Conservation (phyloP, 2,888 invertebrate species). For the Synanthedon tipuliformis region DNA sequence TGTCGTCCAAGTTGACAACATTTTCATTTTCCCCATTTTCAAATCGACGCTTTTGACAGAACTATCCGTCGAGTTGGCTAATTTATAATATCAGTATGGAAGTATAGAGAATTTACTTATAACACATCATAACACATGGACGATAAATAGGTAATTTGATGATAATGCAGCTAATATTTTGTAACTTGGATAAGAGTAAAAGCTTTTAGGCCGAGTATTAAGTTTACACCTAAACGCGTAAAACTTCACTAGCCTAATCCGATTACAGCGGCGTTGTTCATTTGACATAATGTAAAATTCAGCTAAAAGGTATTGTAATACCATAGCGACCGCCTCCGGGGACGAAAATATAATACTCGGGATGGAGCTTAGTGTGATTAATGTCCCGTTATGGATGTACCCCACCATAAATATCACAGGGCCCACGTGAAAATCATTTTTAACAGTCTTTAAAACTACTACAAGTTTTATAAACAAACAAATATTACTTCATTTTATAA, state of each 20-base stretch:
- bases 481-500: too few relatives aligned
- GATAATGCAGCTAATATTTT: too few relatives aligned
- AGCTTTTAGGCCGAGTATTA: slow-evolving; percentile 1
- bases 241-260: background rate
- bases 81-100: too few relatives aligned
- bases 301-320: background rate
- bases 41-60: too few relatives aligned
- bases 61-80: too few relatives aligned
- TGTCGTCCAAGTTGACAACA: too few relatives aligned
- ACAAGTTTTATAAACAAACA: too few relatives aligned
- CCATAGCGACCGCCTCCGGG: slow-evolving; percentile 5
- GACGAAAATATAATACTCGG: slow-evolving; percentile 10
- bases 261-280: slow-evolving; percentile 7
- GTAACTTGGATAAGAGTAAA: slow-evolving; percentile 8
- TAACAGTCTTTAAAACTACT: too few relatives aligned
- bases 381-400: slow-evolving; percentile 8
- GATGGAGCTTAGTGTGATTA: slow-evolving; percentile 12
- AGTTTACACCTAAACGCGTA: background rate
- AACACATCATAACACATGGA: too few relatives aligned
- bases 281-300: slow-evolving; percentile 8
- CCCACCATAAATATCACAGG: slow-evolving; percentile 9
- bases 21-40: too few relatives aligned
- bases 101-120: too few relatives aligned
- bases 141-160: too few relatives aligned
- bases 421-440: background rate